Conservation (phyloP, 1,140 invertebrate genomes). For the Temnothorax nylanderi region DNA sequence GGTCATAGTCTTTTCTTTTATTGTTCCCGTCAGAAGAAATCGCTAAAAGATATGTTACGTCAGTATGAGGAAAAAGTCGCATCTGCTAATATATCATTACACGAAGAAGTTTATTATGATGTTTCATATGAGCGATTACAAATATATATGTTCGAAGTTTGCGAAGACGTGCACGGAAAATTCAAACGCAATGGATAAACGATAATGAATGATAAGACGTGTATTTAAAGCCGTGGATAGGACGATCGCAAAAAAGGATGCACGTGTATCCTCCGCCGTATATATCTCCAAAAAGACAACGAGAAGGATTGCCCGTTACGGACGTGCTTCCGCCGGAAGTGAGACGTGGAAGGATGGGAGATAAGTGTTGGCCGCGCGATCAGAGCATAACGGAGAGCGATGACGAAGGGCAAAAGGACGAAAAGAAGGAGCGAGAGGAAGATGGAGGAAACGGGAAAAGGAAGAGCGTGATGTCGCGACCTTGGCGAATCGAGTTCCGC, state of each 20-base stretch:
- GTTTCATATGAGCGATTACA: background rate
- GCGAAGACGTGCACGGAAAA: background rate
- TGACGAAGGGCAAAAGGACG: slow-evolving; percentile 48
- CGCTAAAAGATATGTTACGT: too few relatives aligned
- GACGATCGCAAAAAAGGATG: background rate
- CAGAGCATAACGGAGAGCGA: slow-evolving; percentile 55
- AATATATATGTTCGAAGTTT: background rate
- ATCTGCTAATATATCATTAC: background rate
- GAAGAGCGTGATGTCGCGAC: slow-evolving; percentile 64
- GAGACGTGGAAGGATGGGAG: slow-evolving; percentile 45
- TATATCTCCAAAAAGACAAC: slow-evolving; percentile 34
- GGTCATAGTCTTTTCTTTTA: background rate
- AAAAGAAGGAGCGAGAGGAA: background rate
- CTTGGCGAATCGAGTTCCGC: slow-evolving; percentile 74
- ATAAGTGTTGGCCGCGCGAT: slow-evolving; percentile 57
- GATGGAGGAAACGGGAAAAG: slow-evolving; percentile 40
- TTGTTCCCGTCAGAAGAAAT: background rate
- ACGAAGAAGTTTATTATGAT: background rate
- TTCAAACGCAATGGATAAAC: background rate
- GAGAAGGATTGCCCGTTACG: slow-evolving; percentile 18
- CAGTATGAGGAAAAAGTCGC: background rate
- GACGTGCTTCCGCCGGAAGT: slow-evolving; percentile 65
- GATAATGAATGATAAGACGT: background rate
- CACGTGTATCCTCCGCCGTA: background rate
- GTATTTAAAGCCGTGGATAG: background rate